phyloP scores from a whole-genome alignment of 1,140 invertebrate genomes.

The Scaptomyza hsui region DNA sequence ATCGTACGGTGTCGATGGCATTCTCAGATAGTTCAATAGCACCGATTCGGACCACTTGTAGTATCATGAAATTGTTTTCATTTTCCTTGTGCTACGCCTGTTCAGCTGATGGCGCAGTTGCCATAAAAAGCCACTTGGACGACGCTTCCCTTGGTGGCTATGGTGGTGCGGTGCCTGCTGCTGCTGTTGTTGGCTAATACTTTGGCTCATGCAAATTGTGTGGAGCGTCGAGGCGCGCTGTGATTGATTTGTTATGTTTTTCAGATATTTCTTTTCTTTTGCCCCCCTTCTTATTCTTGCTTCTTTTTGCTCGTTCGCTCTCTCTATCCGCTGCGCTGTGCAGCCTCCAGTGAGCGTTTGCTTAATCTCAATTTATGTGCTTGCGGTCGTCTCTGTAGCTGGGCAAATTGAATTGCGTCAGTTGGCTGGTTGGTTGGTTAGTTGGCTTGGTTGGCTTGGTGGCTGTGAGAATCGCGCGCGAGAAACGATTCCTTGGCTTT shows the following conservation, averaged over 20 bases:
- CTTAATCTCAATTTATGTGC: constrained; percentile 80
- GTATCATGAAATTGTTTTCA: constrained; percentile 84
- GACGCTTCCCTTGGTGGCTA: constrained; percentile 39
- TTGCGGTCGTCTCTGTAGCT: constrained; percentile 55
- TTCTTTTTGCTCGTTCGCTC: not conserved
- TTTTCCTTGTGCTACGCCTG: constrained; percentile 83
- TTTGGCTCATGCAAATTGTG: constrained; percentile 78
- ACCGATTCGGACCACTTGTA: constrained; percentile 84
- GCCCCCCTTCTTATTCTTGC: not conserved
- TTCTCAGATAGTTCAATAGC: constrained; percentile 85
- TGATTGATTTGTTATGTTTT: constrained; percentile 78
- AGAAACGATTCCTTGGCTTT: constrained; percentile 33
- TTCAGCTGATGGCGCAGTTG: constrained; percentile 80
- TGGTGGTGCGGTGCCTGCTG: constrained; percentile 35
- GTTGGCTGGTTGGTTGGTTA: constrained; percentile 54
- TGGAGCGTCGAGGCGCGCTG: constrained; percentile 57
- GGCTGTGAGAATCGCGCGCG: constrained; percentile 15
- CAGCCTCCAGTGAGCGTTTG: constrained; percentile 43
- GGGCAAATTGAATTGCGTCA: constrained; percentile 79
- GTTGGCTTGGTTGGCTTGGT: constrained; percentile 36
- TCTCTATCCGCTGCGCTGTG: constrained; percentile 1
- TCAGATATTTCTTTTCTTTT: constrained; percentile 4
- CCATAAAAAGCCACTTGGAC: constrained; percentile 76
- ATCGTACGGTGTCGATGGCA: constrained; percentile 96
- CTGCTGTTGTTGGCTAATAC: constrained; percentile 41